Conservation (phyloP, 2,113 vertebrate species). For the Phrynosoma platyrhinos region DNA sequence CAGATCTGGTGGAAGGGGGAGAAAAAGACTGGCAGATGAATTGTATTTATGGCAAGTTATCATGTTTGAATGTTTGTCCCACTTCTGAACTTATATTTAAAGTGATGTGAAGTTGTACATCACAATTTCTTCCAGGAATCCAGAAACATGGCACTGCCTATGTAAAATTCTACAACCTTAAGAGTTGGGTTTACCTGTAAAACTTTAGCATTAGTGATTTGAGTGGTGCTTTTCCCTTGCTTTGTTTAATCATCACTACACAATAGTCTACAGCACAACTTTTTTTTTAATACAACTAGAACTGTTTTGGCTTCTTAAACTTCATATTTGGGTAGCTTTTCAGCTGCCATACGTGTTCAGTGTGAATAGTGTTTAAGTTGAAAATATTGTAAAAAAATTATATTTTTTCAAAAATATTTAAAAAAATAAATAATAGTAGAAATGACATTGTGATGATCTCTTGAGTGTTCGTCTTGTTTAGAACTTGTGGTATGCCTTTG, state of each 20-base stretch:
- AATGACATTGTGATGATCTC: conserved; percentile 72
- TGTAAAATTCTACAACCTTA: conserved; percentile 54
- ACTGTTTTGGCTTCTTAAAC: conserved; percentile 86
- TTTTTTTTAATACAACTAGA: conserved; percentile 81
- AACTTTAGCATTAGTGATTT: conserved; percentile 71
- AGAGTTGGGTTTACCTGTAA: conserved; percentile 65
- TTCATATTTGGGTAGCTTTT: conserved; percentile 80
- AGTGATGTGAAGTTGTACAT: conserved; percentile 55
- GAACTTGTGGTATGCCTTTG: background rate
- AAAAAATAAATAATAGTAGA: conserved; percentile 95
- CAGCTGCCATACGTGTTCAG: conserved; percentile 87
- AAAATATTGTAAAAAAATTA: conserved; percentile 92
- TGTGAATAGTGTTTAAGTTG: conserved; percentile 93
- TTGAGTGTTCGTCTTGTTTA: conserved; percentile 3
- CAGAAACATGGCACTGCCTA: conserved; percentile 49
- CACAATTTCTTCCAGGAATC: conserved; percentile 53
- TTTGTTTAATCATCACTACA: conserved; percentile 83
- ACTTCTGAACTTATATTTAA: conserved; percentile 20
- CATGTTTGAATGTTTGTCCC: conserved; percentile 55
- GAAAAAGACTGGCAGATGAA: conserved; percentile 24
- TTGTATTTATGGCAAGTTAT: conserved; percentile 52
- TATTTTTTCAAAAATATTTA: conserved; percentile 94
- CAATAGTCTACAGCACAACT: conserved; percentile 82
- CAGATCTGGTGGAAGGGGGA: conserved; percentile 39
- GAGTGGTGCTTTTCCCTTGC: conserved; percentile 84